phyloP scores from a whole-genome alignment of 1,140 invertebrate species.

The Diachasmimorpha longicaudata region DNA sequence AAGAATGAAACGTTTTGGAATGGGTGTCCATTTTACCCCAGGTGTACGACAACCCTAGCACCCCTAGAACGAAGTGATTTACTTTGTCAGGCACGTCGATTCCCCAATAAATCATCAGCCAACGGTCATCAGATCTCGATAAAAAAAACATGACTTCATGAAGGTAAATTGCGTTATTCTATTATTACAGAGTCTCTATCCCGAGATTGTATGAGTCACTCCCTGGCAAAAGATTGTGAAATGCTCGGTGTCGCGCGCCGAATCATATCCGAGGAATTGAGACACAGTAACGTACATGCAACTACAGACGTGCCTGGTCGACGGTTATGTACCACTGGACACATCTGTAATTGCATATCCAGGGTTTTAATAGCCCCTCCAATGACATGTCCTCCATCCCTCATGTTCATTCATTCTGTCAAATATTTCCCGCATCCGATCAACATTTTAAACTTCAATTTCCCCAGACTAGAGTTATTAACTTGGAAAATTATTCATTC shows the following conservation, averaged over 20 bases:
- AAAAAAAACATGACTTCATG: background rate
- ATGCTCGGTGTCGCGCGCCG: background rate
- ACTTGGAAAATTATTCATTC: background rate
- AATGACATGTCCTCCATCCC: background rate
- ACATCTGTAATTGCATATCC: background rate
- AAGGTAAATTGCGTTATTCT: slow-evolving; percentile 4
- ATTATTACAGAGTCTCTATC: slow-evolving; percentile 1
- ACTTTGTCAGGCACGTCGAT: too few relatives aligned
- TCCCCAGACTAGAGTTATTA: too few relatives aligned
- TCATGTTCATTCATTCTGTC: background rate
- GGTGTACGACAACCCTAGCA: too few relatives aligned
- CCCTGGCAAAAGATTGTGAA: slow-evolving; percentile 3
- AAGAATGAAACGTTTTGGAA: too few relatives aligned
- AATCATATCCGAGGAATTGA: background rate
- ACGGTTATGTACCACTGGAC: background rate
- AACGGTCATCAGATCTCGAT: background rate
- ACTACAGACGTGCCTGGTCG: background rate
- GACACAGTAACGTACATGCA: background rate
- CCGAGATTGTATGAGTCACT: background rate
- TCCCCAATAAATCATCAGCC: too few relatives aligned
- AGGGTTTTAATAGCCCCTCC: background rate
- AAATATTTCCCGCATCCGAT: background rate
- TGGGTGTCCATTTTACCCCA: too few relatives aligned
- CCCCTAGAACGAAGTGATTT: too few relatives aligned
- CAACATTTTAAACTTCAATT: background rate